Percentiles rank a stretch among this genome's conserved stretches.
phyloP scores from a whole-genome alignment of 2,888 invertebrate genomes.

The Zelleria hepariella region DNA sequence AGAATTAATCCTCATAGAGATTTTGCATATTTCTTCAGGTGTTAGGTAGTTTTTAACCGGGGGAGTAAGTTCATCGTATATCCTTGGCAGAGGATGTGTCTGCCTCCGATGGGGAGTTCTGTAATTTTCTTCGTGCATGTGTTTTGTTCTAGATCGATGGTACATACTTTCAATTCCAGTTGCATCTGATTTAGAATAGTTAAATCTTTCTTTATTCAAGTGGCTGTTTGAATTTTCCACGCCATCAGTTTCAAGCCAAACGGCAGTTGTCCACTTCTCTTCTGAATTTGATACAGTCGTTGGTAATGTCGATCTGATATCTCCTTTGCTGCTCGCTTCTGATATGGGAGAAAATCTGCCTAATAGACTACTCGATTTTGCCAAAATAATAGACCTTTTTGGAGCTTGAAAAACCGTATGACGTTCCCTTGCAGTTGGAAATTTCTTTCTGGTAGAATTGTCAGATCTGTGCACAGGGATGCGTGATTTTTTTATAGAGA shows the following conservation, averaged over 20 bases:
- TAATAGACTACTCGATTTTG: neutral
- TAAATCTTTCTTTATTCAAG: neutral
- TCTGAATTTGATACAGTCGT: neutral
- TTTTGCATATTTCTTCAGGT: neutral
- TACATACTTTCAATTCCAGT: neutral
- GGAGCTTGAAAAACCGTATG: neutral
- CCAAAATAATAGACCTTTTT: neutral
- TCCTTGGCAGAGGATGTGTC: neutral
- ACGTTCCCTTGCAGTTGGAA: neutral
- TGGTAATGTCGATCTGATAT: neutral
- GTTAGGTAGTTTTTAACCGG: neutral
- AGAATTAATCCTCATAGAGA: neutral
- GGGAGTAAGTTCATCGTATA: neutral
- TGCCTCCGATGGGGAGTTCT: neutral
- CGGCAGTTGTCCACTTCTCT: neutral
- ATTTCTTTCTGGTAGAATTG: neutral
- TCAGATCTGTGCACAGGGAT: neutral
- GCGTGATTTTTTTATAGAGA: neutral
- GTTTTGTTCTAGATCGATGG: too few species aligned
- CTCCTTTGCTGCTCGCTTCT: neutral
- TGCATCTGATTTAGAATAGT: neutral
- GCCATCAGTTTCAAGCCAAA: neutral
- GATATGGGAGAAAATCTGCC: neutral
- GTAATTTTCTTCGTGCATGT: too few species aligned
- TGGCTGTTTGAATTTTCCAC: neutral